A percentile compares a stretch with the other conserved stretches of the same genome.
Evolutionary conservation across 2,113 vertebrate genomes (phyloP).

Genomic region (Tupaia tana): DNA sequence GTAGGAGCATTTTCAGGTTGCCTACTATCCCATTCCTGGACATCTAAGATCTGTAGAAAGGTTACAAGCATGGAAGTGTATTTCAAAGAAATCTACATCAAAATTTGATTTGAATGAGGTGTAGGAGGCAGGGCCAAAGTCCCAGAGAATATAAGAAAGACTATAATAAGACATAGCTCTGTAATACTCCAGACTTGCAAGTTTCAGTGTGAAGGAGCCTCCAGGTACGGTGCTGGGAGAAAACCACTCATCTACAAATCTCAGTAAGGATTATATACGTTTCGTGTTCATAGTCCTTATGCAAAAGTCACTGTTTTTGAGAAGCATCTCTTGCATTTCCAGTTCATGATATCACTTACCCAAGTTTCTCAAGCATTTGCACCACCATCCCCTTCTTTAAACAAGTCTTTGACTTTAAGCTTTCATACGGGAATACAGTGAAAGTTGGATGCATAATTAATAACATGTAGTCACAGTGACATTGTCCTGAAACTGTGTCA

Average conservation of each 20-base stretch:
- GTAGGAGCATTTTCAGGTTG: background rate
- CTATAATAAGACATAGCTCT: background rate
- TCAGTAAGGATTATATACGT: background rate
- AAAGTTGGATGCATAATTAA: conserved; percentile 27
- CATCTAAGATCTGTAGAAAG: background rate
- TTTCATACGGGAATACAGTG: background rate
- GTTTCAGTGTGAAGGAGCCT: background rate
- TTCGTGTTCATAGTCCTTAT: background rate
- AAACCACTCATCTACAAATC: background rate
- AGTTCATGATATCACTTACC: background rate
- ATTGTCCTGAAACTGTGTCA: conserved; percentile 34
- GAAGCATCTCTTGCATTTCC: background rate
- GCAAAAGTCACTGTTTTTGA: background rate
- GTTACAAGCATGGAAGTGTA: background rate
- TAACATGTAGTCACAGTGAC: background rate
- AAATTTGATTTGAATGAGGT: background rate
- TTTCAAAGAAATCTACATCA: background rate
- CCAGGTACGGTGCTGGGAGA: background rate
- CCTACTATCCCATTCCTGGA: background rate
- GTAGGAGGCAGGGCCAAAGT: background rate
- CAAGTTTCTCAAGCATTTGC: background rate
- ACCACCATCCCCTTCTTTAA: background rate
- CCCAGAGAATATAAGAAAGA: background rate
- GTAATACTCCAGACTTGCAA: background rate
- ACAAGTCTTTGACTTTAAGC: conserved; percentile 7